A percentile compares a stretch with the other conserved stretches of the same genome.
These are phyloP conservation scores for Mustela lutreola DNA, from an alignment of 2,113 vertebrate genomes.

Conservation along the genomic window DNA sequence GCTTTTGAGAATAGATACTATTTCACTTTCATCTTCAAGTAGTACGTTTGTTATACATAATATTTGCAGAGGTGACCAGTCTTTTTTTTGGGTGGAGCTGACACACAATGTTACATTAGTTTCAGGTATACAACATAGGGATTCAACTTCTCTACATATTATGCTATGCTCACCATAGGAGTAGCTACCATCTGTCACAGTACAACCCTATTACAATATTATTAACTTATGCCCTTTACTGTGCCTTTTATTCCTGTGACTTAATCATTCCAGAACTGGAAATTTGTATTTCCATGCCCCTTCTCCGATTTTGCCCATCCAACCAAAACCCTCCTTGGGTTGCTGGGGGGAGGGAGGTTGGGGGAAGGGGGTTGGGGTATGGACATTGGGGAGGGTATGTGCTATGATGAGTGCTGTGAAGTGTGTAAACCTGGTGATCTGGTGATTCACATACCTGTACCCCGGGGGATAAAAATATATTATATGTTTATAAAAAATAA, in stretches of 20 bases:
- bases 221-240: background rate
- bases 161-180: background rate
- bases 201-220: background rate
- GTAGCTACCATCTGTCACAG: background rate
- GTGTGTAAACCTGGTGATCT: no score
- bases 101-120: background rate
- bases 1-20: background rate
- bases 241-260: background rate
- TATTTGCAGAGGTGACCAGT: background rate
- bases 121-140: background rate
- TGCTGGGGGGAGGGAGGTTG: no score
- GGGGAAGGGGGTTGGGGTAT: no score
- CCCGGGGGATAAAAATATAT: no score
- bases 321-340: background rate
- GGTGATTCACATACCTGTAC: no score
- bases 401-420: no score
- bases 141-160: background rate
- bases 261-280: background rate
- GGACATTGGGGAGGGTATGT: no score
- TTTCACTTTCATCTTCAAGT: background rate
- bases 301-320: background rate
- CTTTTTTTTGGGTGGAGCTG: background rate
- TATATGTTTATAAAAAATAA: no score
- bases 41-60: background rate
- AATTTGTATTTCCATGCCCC: background rate